phyloP scores from a whole-genome alignment of 2,797 vertebrate species.

The Margarornis squamiger region DNA sequence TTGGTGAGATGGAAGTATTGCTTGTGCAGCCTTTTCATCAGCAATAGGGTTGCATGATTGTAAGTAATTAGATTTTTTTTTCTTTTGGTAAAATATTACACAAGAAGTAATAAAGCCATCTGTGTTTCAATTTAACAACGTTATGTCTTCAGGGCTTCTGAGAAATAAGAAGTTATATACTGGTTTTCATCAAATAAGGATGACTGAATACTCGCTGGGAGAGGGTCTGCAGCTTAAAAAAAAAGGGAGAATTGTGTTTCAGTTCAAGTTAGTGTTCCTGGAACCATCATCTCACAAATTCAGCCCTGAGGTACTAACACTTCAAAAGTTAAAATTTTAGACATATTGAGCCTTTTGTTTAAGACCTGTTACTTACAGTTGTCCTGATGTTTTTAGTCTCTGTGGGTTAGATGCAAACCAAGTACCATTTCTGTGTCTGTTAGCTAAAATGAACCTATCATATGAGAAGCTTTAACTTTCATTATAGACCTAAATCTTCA shows the following conservation, averaged over 20 bases:
- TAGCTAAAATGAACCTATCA: background rate
- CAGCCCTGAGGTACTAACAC: background rate
- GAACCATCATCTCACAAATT: background rate
- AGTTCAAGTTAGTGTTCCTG: background rate
- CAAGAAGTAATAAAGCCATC: slow-evolving; percentile 25
- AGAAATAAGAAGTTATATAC: background rate
- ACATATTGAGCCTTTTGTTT: background rate
- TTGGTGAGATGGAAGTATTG: background rate
- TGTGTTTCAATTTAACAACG: background rate
- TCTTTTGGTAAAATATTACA: background rate
- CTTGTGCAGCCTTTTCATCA: background rate
- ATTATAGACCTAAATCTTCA: background rate
- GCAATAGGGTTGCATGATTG: background rate
- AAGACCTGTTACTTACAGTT: background rate
- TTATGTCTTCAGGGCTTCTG: slow-evolving; percentile 18
- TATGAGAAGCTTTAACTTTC: background rate
- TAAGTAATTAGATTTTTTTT: background rate
- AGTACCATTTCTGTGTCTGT: background rate
- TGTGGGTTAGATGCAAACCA: background rate
- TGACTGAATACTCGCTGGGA: background rate
- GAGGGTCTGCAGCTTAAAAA: background rate
- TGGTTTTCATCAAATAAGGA: background rate
- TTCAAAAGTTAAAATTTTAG: background rate
- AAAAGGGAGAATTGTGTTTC: background rate
- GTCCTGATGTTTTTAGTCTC: background rate